Percentiles rank a stretch among this genome's conserved stretches.
These are phyloP conservation scores for Lamellibrachia satsuma DNA, from an alignment of 2,888 invertebrate species.

Conservation along the genomic window DNA sequence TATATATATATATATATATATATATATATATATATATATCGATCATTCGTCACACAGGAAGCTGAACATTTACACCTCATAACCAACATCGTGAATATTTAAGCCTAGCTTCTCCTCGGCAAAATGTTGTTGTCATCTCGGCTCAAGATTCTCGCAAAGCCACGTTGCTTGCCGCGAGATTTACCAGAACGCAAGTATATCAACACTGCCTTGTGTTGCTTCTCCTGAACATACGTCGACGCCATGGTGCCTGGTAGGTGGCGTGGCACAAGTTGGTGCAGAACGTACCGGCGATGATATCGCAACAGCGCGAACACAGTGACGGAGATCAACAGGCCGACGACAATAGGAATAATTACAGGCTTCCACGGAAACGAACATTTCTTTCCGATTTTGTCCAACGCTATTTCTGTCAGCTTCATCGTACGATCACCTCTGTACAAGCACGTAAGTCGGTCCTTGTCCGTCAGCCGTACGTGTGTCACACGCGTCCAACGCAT, in stretches of 20 bases:
- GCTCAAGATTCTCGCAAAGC: neutral
- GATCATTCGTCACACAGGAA: neutral
- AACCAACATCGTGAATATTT: neutral
- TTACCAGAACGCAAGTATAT: neutral
- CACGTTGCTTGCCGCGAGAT: slow-evolving; percentile 2
- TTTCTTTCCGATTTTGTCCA: neutral
- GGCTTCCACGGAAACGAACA: neutral
- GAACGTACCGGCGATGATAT: neutral
- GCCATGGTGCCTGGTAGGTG: neutral
- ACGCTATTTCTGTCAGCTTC: neutral
- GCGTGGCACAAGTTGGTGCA: neutral
- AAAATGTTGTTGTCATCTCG: neutral
- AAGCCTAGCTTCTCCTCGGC: neutral
- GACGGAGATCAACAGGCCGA: neutral
- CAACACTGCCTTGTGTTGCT: neutral
- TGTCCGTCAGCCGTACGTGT: neutral
- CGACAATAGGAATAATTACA: neutral
- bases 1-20: neutral
- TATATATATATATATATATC: neutral
- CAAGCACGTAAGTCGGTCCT: neutral
- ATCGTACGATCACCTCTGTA: neutral
- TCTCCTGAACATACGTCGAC: neutral
- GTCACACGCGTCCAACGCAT: neutral
- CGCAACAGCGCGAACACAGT: neutral
- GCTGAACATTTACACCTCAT: neutral